Evolutionary conservation across 2,888 invertebrate genomes (phyloP).

Genomic region (Caenorhabditis wallacei): DNA sequence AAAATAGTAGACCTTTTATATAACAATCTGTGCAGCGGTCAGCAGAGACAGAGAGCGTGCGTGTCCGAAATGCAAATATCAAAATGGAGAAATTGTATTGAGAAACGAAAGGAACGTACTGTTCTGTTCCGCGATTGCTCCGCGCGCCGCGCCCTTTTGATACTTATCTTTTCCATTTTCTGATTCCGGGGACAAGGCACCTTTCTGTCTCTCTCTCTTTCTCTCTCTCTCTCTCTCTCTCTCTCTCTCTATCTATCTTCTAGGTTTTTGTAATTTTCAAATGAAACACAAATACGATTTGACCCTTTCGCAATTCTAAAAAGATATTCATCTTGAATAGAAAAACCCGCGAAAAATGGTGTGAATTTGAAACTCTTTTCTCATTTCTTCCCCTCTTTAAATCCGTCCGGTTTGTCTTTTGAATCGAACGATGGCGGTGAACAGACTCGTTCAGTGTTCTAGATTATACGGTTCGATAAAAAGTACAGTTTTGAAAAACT

Average conservation of each 20-base stretch:
- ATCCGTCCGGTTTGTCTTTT: slow-evolving; percentile 51
- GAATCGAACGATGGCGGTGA: slow-evolving; percentile 6
- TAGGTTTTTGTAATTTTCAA: background rate
- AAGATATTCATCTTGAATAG: slow-evolving; percentile 25
- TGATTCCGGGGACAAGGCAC: slow-evolving; percentile 20
- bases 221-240: no score
- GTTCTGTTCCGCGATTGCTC: slow-evolving; percentile 59
- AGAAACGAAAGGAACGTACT: slow-evolving; percentile 41
- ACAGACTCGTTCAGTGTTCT: slow-evolving; percentile 48
- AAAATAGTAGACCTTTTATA: slow-evolving; percentile 57
- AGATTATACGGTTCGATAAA: slow-evolving; percentile 55
- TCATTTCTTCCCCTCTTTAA: slow-evolving; percentile 12
- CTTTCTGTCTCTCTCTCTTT: no score
- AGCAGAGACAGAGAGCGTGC: slow-evolving; percentile 36
- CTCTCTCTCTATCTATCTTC: background rate
- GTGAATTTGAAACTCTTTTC: slow-evolving; percentile 55
- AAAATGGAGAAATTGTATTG: slow-evolving; percentile 24
- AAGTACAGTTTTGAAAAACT: slow-evolving; percentile 48
- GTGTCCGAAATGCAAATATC: slow-evolving; percentile 62
- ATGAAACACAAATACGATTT: slow-evolving; percentile 19
- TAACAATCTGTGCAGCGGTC: slow-evolving; percentile 55
- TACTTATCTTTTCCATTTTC: slow-evolving; percentile 41
- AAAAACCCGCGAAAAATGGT: slow-evolving; percentile 42
- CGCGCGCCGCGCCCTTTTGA: slow-evolving; percentile 60
- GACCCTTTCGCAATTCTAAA: slow-evolving; percentile 24